Percentiles rank a stretch among this genome's conserved stretches.
Evolutionary conservation across 2,113 vertebrate species (phyloP).

Genomic region (Casuarius casuarius): DNA sequence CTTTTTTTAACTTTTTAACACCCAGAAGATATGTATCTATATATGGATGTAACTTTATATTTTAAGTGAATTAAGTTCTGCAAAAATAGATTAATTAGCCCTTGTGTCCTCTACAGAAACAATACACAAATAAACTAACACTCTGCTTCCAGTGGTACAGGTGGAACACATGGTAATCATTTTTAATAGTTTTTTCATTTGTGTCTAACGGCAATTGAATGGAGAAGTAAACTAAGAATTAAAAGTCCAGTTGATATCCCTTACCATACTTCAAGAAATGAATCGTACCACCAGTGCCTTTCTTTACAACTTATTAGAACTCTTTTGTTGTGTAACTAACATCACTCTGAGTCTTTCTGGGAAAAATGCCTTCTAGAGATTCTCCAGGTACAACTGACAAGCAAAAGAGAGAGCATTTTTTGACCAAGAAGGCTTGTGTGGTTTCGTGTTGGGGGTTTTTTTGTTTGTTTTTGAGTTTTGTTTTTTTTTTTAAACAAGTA

Average conservation of each 20-base stretch:
- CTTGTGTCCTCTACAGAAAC: not conserved
- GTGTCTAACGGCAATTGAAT: not conserved
- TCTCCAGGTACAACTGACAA: not conserved
- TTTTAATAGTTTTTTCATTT: not conserved
- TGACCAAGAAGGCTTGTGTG: not conserved
- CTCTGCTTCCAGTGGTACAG: not conserved
- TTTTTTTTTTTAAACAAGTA: not conserved
- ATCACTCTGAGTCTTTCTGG: not conserved
- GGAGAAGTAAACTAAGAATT: not conserved
- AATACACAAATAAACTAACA: not conserved
- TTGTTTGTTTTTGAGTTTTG: not conserved
- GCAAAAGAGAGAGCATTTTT: not conserved
- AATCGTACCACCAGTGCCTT: not conserved
- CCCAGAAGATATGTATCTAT: not conserved
- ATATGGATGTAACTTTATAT: not conserved
- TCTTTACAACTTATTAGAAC: not conserved
- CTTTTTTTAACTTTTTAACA: not conserved
- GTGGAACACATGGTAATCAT: not conserved
- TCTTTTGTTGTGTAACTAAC: not conserved
- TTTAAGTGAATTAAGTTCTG: not conserved
- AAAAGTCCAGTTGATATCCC: not conserved
- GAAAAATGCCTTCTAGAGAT: not conserved
- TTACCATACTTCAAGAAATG: not conserved
- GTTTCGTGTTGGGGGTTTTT: no score
- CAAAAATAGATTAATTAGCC: not conserved